Evolutionary conservation across 2,797 vertebrate species (phyloP), one percentile per base, ranked within the genome.

Genomic region (Eulemur mongoz): DNA sequence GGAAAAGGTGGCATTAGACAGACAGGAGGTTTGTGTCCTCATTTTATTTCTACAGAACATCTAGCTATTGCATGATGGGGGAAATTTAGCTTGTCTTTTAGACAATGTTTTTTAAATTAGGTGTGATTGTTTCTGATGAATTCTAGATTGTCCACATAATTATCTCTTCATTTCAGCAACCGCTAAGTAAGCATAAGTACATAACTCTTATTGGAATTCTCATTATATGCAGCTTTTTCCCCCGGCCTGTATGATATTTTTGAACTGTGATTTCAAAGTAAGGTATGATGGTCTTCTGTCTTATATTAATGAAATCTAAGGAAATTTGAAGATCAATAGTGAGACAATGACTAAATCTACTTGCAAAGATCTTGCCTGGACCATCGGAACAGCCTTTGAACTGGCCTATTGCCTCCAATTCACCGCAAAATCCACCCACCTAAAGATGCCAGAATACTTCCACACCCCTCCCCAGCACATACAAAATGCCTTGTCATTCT

Each of bases 61-160:
- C 63, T 59, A 93, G 11, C 27, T 88, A 52, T 83, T 78, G 54
- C 30, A 30, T 67, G 38, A 89, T 87, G 72, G 75, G 54, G 78
- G 27, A 94, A 93, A 95, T 95, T 32, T 93, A 57, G 35, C 43
- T 91, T 87, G n/a, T 91, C 67, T 91, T 79, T 94, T 79, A 90
- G 54, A 82, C 80, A 97, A 80, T 96, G 61, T 35, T 75, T 89
- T 97, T 95, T 52, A 91, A 93, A 98, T 96, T 91, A 95, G 23
- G 43, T 95, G 38, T 91, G 75, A 91, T 93, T 95, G 52, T 93
- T 96, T 96, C 72, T 92, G 59, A 96, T 95, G 91, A 96, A 80
- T 92, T 65, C 65, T 88, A 63, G 65, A 87, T 89, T 84, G 59
- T 83, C 38, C 80, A 67, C 59, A 65, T 72, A 96, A 87, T 90